These are phyloP conservation scores for Teleogryllus occipitalis DNA, from an alignment of 1,140 invertebrate species.

Conservation along the genomic window DNA sequence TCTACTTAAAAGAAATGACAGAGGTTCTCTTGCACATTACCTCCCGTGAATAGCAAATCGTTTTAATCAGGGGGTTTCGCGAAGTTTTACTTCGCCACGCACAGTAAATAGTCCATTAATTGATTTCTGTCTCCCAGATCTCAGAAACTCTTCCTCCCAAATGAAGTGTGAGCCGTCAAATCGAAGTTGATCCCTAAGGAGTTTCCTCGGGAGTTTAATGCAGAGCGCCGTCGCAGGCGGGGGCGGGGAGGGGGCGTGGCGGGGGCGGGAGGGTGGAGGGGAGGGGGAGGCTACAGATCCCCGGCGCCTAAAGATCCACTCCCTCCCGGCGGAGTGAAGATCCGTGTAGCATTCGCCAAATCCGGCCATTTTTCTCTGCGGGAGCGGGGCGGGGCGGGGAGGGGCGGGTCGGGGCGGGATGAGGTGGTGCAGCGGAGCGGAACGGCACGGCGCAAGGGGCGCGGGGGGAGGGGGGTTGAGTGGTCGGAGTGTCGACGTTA, in stretches of 20 bases:
- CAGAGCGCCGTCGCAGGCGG: background rate
- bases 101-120: conserved; percentile 1
- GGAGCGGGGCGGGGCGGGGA: too few relatives aligned
- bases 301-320: background rate
- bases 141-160: background rate
- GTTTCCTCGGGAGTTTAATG: background rate
- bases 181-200: background rate
- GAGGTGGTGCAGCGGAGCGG: too few relatives aligned
- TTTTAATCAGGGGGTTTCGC: background rate
- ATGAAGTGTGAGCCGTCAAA: background rate
- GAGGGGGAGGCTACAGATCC: background rate
- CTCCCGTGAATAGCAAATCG: background rate
- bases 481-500: too few relatives aligned
- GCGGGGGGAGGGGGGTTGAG: too few relatives aligned
- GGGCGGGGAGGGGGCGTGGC: too few relatives aligned
- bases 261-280: too few relatives aligned
- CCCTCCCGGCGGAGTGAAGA: background rate
- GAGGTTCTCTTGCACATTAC: background rate
- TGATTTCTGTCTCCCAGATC: background rate
- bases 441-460: too few relatives aligned
- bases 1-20: background rate
- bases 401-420: too few relatives aligned
- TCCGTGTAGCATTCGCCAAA: conserved; percentile 3
- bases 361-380: background rate
- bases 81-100: background rate